phyloP scores from a whole-genome alignment of 1,140 invertebrate genomes.

The Cydia splendana region DNA sequence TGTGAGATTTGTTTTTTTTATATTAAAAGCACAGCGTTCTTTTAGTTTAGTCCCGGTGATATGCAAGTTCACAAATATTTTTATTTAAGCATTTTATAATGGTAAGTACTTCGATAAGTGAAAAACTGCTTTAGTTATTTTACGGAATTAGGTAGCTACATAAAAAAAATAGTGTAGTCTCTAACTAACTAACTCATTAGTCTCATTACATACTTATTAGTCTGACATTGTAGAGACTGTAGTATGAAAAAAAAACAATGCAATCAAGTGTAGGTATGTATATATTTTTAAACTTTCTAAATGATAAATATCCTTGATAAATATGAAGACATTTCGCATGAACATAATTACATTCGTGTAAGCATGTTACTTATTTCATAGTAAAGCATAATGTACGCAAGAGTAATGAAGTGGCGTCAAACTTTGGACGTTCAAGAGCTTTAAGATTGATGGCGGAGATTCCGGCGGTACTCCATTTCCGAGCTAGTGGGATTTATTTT shows the following conservation, averaged over 20 bases:
- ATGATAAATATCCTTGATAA: neutral
- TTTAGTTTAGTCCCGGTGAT: neutral
- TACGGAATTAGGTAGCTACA: too few species aligned
- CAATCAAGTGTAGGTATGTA: too few species aligned
- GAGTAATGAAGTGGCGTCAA: conserved; percentile 47
- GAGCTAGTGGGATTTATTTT: conserved; percentile 40
- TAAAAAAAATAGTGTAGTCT: too few species aligned
- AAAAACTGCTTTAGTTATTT: too few species aligned
- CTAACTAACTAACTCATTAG: too few species aligned
- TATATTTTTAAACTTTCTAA: too few species aligned
- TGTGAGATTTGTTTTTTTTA: neutral
- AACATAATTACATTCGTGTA: neutral
- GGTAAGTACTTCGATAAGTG: too few species aligned
- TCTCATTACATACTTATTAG: too few species aligned
- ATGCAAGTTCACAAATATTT: too few species aligned
- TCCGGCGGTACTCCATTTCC: conserved; percentile 34
- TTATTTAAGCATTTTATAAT: too few species aligned
- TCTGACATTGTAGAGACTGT: too few species aligned
- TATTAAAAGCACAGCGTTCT: neutral
- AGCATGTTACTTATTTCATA: conserved; percentile 1
- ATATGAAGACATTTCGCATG: neutral
- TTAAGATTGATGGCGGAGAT: conserved; percentile 54
- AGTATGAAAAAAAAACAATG: too few species aligned
- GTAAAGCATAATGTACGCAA: conserved; percentile 14
- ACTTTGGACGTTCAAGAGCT: conserved; percentile 57